phyloP scores from a whole-genome alignment of 2,113 vertebrate species.

The Tylochromis polylepis region DNA sequence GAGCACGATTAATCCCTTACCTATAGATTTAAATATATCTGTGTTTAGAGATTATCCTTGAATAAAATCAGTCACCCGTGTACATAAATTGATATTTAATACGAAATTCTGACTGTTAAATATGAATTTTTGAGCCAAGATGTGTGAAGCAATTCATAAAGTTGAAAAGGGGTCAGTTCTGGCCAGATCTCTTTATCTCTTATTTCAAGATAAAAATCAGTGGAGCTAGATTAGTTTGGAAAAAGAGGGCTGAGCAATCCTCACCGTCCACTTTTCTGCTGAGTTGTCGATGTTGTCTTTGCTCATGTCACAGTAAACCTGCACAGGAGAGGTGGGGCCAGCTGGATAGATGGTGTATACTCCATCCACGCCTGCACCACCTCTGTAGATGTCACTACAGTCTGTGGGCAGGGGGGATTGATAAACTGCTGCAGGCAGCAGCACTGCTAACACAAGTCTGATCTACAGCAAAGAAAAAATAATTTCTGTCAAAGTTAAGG shows the following conservation, averaged over 20 bases:
- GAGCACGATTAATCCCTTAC: not conserved
- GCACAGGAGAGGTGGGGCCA: constrained; percentile 16
- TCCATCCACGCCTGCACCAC: constrained; percentile 13
- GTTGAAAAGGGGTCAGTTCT: rapidly evolving
- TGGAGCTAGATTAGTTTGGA: not conserved
- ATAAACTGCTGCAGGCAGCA: constrained; percentile 2
- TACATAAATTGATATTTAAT: rapidly evolving
- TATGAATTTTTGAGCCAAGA: not conserved
- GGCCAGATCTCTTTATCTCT: not conserved
- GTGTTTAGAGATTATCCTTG: not conserved
- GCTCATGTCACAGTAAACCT: constrained; percentile 60
- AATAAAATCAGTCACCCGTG: not conserved
- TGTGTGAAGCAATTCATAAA: not conserved
- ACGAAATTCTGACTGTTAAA: rapidly evolving
- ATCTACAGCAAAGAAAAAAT: constrained; percentile 1
- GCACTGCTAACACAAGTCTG: not conserved
- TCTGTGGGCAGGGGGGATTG: constrained; percentile 16
- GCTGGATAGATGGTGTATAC: constrained; percentile 55
- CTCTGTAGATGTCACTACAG: constrained; percentile 46
- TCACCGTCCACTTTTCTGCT: constrained; percentile 44
- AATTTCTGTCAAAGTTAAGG: not conserved
- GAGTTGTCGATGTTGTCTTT: not conserved
- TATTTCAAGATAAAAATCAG: not conserved
- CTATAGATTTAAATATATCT: not conserved
- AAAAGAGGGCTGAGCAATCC: not conserved